These are phyloP conservation scores for Acropora yongei DNA, from an alignment of 64 coral and sea anemone genomes.

Conservation along the genomic window DNA sequence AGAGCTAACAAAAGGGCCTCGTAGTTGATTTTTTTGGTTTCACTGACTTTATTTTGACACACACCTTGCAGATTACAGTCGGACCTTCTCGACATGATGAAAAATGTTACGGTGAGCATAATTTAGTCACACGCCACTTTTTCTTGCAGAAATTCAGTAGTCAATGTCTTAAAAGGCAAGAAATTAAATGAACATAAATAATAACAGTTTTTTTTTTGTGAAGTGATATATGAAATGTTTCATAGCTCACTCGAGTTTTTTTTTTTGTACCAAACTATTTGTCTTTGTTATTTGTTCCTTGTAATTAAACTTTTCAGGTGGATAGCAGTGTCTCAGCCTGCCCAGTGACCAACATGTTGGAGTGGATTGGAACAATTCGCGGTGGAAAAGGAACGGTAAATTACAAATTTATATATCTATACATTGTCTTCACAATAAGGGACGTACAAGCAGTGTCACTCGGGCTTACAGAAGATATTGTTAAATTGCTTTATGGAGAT, in stretches of 20 bases:
- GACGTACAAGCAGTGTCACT: too few species aligned
- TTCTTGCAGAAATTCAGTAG: not conserved
- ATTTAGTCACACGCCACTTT: not conserved
- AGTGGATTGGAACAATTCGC: conserved; percentile 89
- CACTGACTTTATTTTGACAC: not conserved
- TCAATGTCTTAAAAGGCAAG: not conserved
- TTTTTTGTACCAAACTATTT: too few species aligned
- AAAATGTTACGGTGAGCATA: not conserved
- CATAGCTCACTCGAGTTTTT: not conserved
- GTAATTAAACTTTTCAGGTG: conserved; percentile 14
- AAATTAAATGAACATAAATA: too few species aligned
- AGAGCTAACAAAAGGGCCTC: not conserved
- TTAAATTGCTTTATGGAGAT: too few species aligned
- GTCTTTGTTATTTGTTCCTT: too few species aligned
- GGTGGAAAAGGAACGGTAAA: conserved; percentile 89
- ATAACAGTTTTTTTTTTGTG: too few species aligned
- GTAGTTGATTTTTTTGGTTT: not conserved
- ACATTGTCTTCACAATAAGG: too few species aligned
- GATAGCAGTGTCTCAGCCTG: conserved; percentile 78
- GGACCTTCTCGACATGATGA: not conserved
- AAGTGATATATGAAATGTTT: too few species aligned
- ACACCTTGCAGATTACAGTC: conserved; percentile 3
- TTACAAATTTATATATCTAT: too few species aligned
- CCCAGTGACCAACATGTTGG: conserved; percentile 68
- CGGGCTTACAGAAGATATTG: too few species aligned